phyloP scores from a whole-genome alignment of 2,888 invertebrate species.

The Clistopyga incitator region DNA sequence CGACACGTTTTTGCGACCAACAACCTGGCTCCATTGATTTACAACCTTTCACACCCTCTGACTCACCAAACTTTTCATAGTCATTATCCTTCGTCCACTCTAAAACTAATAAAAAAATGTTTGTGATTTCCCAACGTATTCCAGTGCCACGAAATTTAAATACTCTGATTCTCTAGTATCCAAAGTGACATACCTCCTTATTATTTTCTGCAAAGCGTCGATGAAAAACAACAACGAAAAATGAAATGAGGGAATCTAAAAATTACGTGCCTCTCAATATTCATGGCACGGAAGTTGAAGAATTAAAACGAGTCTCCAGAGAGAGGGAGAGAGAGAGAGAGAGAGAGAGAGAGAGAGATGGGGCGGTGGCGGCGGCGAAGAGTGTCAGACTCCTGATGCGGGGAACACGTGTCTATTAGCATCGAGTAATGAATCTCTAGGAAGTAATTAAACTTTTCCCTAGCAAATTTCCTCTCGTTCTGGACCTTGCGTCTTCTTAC shows the following conservation, averaged over 20 bases:
- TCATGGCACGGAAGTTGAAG: constrained; percentile 75
- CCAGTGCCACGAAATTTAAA: neutral
- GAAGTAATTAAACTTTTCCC: constrained; percentile 82
- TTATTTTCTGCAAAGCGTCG: constrained; percentile 28
- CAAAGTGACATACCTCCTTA: too few relatives aligned
- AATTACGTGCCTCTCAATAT: constrained; percentile 78
- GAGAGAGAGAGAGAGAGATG: constrained; percentile 57
- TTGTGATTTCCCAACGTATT: neutral
- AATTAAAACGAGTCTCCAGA: constrained; percentile 68
- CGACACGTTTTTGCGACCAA: constrained; percentile 55
- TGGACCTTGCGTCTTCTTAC: constrained; percentile 50
- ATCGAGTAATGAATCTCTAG: constrained; percentile 81
- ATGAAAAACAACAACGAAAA: constrained; percentile 29
- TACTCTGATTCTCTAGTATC: too few relatives aligned
- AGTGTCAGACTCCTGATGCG: constrained; percentile 57
- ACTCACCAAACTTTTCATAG: constrained; percentile 41
- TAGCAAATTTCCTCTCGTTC: constrained; percentile 74
- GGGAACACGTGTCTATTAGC: constrained; percentile 81
- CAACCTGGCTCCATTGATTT: constrained; percentile 64
- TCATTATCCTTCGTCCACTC: constrained; percentile 25
- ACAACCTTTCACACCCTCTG: constrained; percentile 45
- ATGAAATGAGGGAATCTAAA: constrained; percentile 58
- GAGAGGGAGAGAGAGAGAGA: neutral
- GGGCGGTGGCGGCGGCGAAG: too few relatives aligned
- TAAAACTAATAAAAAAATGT: constrained; percentile 1